These are phyloP conservation scores for Sitta carolinensis DNA, from an alignment of 2,797 vertebrate genomes.

Conservation along the genomic window DNA sequence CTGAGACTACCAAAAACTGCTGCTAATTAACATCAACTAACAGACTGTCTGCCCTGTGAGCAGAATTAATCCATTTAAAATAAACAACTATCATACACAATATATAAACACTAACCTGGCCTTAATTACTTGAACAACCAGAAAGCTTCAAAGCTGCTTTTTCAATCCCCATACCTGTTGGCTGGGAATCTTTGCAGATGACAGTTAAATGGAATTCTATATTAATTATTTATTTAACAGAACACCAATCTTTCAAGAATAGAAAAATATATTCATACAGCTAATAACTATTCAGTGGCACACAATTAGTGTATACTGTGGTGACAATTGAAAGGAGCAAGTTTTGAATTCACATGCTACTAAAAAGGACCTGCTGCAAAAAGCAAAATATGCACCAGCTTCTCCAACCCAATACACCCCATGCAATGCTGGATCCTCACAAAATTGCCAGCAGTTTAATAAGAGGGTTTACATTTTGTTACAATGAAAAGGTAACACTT, in stretches of 20 bases:
- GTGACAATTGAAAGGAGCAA: background rate
- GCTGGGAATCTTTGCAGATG: background rate
- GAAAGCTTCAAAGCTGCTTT: background rate
- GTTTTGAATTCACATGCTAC: background rate
- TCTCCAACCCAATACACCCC: background rate
- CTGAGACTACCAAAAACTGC: background rate
- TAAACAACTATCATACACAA: background rate
- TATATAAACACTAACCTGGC: background rate
- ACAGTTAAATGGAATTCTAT: background rate
- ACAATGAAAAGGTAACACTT: background rate
- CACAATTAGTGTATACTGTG: background rate
- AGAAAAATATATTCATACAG: background rate
- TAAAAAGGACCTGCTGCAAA: background rate
- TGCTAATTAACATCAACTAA: background rate
- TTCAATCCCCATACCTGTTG: background rate
- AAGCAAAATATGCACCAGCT: background rate
- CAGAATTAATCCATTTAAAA: background rate
- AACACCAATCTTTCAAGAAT: background rate
- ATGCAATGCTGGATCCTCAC: background rate
- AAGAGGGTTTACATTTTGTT: background rate
- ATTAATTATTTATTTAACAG: background rate
- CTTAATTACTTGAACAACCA: background rate
- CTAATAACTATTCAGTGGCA: background rate
- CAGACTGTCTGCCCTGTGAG: background rate
- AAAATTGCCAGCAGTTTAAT: background rate